A percentile compares a stretch with the other conserved stretches of the same genome.
phyloP scores from a whole-genome alignment of 2,888 invertebrate genomes.

The Malthinus seriepunctatus region DNA sequence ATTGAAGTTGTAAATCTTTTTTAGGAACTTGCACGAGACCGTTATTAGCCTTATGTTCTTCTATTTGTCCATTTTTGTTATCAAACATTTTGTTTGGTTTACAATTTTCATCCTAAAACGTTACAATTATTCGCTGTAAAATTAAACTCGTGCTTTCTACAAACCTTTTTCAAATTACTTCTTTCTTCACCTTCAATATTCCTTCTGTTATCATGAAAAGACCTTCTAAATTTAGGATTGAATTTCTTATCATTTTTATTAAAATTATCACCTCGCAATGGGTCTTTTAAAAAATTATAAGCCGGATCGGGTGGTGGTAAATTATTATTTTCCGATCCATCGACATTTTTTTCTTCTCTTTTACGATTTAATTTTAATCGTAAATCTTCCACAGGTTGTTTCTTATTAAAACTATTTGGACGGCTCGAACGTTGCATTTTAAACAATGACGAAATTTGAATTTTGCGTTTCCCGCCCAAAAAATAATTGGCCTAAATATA shows the following conservation, averaged over 20 bases:
- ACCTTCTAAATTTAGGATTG: neutral
- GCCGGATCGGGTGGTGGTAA: conserved; percentile 44
- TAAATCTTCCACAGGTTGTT: conserved; percentile 32
- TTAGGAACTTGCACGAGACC: neutral
- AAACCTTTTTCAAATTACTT: neutral
- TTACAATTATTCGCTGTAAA: too few species aligned
- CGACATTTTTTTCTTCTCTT: conserved; percentile 29
- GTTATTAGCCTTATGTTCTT: too few species aligned
- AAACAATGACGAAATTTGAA: neutral
- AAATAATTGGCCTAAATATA: neutral
- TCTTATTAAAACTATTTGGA: neutral
- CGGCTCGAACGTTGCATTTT: neutral
- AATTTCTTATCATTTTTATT: neutral
- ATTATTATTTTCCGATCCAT: conserved; percentile 22
- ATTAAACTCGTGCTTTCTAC: too few species aligned
- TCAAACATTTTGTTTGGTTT: neutral
- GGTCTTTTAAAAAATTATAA: conserved; percentile 44
- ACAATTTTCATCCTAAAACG: neutral
- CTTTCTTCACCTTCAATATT: neutral
- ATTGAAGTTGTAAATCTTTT: neutral
- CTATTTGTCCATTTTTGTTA: neutral
- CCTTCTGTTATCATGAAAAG: neutral
- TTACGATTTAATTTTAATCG: conserved; percentile 39
- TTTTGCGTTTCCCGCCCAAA: neutral
- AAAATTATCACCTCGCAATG: conserved; percentile 34